Evolutionary conservation across 1,140 invertebrate genomes (phyloP), one percentile per base, ranked within the genome.

Genomic region (Battus philenor): DNA sequence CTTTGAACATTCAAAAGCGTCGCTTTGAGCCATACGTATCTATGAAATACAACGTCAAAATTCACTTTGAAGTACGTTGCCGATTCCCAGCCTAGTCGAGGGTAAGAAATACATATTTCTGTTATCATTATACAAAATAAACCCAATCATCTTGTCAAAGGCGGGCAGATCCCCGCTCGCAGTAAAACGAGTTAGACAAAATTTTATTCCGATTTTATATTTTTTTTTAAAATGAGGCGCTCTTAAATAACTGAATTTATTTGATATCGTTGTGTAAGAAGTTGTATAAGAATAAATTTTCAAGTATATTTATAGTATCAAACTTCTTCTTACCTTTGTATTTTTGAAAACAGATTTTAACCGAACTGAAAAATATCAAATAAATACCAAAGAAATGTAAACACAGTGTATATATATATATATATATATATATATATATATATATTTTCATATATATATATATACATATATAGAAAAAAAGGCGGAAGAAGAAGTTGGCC

Each of bases 101-200:
- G 38, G 22, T 10, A 10, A 20, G 50, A 64, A 57, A 69, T 59
- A 59, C 57, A 61, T 60, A 69, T 69, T 69, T 69, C 55, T 58
- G 54, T 63, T 67, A 57, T 58, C 46, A 50, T 67, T 58, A 54
- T 55, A 44, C 53, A 45, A 55, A 67, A 66, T 62, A 59, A 68
- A 68, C 57, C 55, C 55, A 66, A 71, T 66, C 65, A 66, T 68
- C 54, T 53, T 49, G 58, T 67, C 64, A 67, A 67, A 67, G 50
- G 50, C 26, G 38, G 53, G 53, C 43, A 32, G 24, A 50, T 48
- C 49, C 33, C 34, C 41, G 52, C 47, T 52, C 54, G 31, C 39
- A 47, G 51, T 43, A 67, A 60, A 66, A 58, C 48, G 56, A 62
- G 59, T 68, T 66, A 50, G 64, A 60, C 54, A 66, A 60, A 66